A percentile compares a stretch with the other conserved stretches of the same genome.
Evolutionary conservation across 35 echinoderm and acorn worm species (phyloP).

Genomic region (Apostichopus parvimensis): DNA sequence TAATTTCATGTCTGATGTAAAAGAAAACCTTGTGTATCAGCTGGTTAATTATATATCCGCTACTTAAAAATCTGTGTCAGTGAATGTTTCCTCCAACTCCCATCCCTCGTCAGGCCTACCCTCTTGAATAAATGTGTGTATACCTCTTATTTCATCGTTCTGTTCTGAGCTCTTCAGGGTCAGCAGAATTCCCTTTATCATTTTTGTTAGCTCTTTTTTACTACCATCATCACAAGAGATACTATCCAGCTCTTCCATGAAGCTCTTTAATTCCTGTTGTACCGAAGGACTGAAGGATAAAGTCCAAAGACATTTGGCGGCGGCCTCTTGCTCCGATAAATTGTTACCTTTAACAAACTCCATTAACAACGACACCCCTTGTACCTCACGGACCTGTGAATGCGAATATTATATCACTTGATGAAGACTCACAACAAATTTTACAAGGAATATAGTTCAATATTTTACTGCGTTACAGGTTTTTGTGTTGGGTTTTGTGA

Average conservation of each 20-base stretch:
- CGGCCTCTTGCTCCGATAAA: neutral
- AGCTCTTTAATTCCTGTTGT: neutral
- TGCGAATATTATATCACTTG: neutral
- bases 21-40: no score
- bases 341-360: neutral
- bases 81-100: no score
- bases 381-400: neutral
- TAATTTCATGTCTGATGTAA: no score
- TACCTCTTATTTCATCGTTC: neutral
- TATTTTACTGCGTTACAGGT: no score
- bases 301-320: constrained; percentile 9
- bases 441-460: no score
- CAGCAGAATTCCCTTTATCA: constrained; percentile 3
- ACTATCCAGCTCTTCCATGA: neutral
- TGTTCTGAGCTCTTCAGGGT: neutral
- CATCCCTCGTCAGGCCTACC: neutral
- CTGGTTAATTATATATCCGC: no score
- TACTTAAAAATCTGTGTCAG: no score
- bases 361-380: constrained; percentile 15
- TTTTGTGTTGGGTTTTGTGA: no score
- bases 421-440: no score
- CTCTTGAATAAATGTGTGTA: neutral
- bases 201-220: neutral
- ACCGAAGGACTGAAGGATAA: constrained; percentile 4
- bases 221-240: neutral